Evolutionary conservation across 2,113 vertebrate genomes (phyloP), one percentile per base, ranked within the genome.

Genomic region (Onychorhynchus coronatus): DNA sequence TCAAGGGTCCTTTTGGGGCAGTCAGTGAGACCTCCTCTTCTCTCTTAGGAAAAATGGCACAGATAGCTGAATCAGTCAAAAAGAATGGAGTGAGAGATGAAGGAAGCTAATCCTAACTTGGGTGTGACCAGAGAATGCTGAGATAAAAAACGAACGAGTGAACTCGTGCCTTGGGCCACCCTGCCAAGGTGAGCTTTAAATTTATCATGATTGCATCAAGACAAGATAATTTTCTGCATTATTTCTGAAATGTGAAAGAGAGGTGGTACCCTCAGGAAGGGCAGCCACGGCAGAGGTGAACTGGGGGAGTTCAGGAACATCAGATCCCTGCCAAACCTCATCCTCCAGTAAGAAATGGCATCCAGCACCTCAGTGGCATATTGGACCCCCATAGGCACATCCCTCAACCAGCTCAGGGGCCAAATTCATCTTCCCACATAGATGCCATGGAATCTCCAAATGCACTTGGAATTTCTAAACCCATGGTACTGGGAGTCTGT

Each of bases 231-330:
- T 84, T 80, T 91, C 62, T 80, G 68, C 41, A 15, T 25, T 35
- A 35, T 31, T 33, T 46, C 50, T 28, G 44, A 61, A 66, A 41
- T 0, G 0, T 5, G 4, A 41, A 68, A 47, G 20, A 27, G 20
- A 68, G 17, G 28, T 50, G 37, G 20, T 28, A 52, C 9, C 9
- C 14, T 18, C 47, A 63, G 27, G 53, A 76, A 68, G 14, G 11
- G 39, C 24, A 68, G 37, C 42, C 3, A 5, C 1, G 5, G 46
- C 3, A 2, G 22, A 21, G 23, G 33, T 9, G 4, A 71, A 31
- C 7, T 8, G 2, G 56, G 66, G 33, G 19, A 23, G 41, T 17
- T 42, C 39, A 25, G 67, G 42, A 88, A 24, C 56, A 59, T 19
- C 50, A 52, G 30, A 6, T 6, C 4, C 4, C 35, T 74, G 39